A percentile compares a stretch with the other conserved stretches of the same genome.
Evolutionary conservation across 2,797 vertebrate genomes (phyloP).

Genomic region (Rhadinocentrus ornatus): DNA sequence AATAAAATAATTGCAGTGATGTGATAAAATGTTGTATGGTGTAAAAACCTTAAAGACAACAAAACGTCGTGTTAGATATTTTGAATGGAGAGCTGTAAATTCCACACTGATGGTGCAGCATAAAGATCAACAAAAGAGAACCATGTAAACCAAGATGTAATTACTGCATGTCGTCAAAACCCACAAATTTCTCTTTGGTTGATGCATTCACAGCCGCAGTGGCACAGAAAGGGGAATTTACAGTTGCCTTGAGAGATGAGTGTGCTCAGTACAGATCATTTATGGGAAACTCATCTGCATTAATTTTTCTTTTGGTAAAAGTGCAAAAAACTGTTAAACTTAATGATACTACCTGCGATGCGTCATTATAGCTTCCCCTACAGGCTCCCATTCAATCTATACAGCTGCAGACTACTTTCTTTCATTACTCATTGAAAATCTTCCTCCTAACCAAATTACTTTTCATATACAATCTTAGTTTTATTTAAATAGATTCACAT

Average conservation of each 20-base stretch:
- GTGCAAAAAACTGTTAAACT: background rate
- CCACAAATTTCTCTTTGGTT: slow-evolving; percentile 23
- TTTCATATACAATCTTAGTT: slow-evolving; percentile 12
- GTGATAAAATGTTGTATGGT: slow-evolving; percentile 18
- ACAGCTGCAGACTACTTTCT: background rate
- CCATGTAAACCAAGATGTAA: slow-evolving; percentile 52
- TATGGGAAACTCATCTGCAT: slow-evolving; percentile 32
- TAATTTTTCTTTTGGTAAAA: slow-evolving; percentile 37
- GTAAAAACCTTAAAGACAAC: slow-evolving; percentile 28
- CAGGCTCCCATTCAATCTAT: background rate
- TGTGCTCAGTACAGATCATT: slow-evolving; percentile 29
- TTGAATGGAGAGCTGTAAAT: slow-evolving; percentile 53
- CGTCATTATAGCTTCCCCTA: slow-evolving; percentile 17
- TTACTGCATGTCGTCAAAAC: slow-evolving; percentile 44
- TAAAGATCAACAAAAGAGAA: slow-evolving; percentile 47
- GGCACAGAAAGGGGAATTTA: slow-evolving; percentile 40
- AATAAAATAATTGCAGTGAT: slow-evolving; percentile 5
- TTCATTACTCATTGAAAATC: slow-evolving; percentile 18
- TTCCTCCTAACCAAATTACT: slow-evolving; percentile 2
- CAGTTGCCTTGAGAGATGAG: slow-evolving; percentile 30
- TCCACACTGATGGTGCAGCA: slow-evolving; percentile 26
- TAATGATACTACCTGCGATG: slow-evolving; percentile 1
- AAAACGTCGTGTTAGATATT: slow-evolving; percentile 40
- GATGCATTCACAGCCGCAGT: slow-evolving; percentile 38
- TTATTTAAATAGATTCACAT: slow-evolving; percentile 11